Percentiles rank a stretch among this genome's conserved stretches.
Conservation (phyloP, 2,113 vertebrate genomes). For the Phaetusa simplex region DNA sequence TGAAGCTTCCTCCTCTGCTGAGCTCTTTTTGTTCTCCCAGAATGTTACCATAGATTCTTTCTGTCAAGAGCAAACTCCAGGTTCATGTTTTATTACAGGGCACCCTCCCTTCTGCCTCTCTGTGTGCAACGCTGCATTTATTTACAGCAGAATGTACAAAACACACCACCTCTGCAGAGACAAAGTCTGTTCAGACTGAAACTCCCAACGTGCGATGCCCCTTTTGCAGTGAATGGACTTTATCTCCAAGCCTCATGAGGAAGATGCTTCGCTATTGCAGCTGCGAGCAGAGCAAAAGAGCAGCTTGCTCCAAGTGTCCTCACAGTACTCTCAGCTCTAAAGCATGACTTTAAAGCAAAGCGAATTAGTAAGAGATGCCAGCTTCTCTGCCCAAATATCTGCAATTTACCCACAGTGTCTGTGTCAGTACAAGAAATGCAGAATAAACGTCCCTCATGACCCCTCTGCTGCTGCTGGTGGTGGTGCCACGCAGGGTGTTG, state of each 20-base stretch:
- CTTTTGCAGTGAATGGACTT: background rate
- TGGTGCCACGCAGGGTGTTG: rapidly evolving
- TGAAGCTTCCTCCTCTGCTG: background rate
- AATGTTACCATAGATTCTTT: background rate
- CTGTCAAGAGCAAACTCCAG: background rate
- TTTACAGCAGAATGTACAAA: background rate
- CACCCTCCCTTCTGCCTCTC: background rate
- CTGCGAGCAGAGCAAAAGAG: background rate
- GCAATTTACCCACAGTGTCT: background rate
- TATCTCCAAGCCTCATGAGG: background rate
- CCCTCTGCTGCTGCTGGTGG: background rate
- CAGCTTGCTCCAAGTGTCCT: background rate
- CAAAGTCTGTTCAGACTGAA: background rate
- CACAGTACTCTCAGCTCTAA: background rate
- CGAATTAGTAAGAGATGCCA: background rate
- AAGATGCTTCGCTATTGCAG: background rate
- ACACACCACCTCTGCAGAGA: background rate
- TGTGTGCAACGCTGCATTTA: background rate
- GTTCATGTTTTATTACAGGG: background rate
- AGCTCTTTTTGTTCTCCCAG: background rate
- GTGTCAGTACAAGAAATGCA: background rate
- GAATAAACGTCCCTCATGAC: background rate
- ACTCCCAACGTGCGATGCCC: background rate
- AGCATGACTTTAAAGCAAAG: background rate
- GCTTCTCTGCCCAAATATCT: background rate